A percentile compares a stretch with the other conserved stretches of the same genome.
phyloP scores from a whole-genome alignment of 2,888 invertebrate species.

The Eupithecia dodoneata region DNA sequence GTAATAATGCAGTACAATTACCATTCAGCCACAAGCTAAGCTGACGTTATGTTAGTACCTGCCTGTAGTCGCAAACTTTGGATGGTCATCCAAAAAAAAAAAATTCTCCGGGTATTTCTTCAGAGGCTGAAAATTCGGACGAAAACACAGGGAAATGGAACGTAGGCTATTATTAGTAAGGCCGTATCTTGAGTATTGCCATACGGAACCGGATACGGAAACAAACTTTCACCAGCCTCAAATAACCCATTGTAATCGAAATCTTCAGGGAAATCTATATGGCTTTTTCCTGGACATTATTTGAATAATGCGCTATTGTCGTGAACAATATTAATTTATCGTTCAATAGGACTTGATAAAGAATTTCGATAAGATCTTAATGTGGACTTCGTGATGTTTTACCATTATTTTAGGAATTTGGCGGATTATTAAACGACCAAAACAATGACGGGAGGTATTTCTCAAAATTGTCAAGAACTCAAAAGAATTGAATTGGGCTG shows the following conservation, averaged over 20 bases:
- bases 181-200: not conserved
- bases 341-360: slow-evolving; percentile 9
- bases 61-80: too few species aligned
- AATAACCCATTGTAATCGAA: slow-evolving; percentile 1
- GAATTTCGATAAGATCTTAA: slow-evolving; percentile 13
- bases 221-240: not conserved
- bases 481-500: not conserved
- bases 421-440: not conserved
- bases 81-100: too few species aligned
- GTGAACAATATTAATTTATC: slow-evolving; percentile 2
- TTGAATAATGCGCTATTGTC: not conserved
- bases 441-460: not conserved
- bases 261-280: not conserved
- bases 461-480: not conserved
- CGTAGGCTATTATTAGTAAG: not conserved
- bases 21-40: too few species aligned
- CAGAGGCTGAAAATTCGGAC: not conserved
- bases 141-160: not conserved
- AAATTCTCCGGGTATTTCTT: not conserved
- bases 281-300: not conserved
- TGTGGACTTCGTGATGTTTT: slow-evolving; percentile 9
- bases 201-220: slow-evolving; percentile 1
- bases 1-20: too few species aligned
- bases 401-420: slow-evolving; percentile 7
- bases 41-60: too few species aligned